A percentile compares a stretch with the other conserved stretches of the same genome.
Evolutionary conservation across 2,888 invertebrate genomes (phyloP).

Genomic region (Petrophora chlorosata): DNA sequence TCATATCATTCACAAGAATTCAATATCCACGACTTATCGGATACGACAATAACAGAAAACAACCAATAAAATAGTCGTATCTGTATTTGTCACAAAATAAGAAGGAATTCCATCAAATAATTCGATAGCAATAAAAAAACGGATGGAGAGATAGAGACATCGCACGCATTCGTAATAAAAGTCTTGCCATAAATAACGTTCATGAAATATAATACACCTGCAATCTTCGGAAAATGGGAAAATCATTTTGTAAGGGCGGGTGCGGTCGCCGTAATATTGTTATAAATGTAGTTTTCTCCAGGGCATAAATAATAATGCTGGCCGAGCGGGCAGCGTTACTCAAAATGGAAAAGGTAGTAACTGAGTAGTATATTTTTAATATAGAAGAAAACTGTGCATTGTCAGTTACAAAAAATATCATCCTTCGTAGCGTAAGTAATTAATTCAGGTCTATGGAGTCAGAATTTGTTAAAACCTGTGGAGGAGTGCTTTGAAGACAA

Average conservation of each 20-base stretch:
- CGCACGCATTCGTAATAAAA: slow-evolving; percentile 84
- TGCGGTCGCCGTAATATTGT: slow-evolving; percentile 82
- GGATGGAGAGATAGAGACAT: slow-evolving; percentile 83
- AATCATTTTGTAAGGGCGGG: slow-evolving; percentile 82
- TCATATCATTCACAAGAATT: slow-evolving; percentile 51
- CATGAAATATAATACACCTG: slow-evolving; percentile 84
- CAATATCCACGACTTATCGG: slow-evolving; percentile 54
- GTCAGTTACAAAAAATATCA: too few species aligned
- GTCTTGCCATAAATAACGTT: slow-evolving; percentile 82
- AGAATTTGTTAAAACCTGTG: too few species aligned
- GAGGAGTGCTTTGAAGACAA: too few species aligned
- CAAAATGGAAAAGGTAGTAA: slow-evolving; percentile 29
- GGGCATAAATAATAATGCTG: slow-evolving; percentile 82
- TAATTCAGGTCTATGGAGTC: too few species aligned
- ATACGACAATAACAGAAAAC: slow-evolving; percentile 60
- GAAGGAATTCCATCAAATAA: slow-evolving; percentile 79
- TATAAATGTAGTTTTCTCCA: slow-evolving; percentile 81
- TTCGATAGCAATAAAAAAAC: slow-evolving; percentile 77
- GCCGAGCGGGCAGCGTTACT: slow-evolving; percentile 48
- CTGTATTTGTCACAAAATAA: slow-evolving; percentile 72
- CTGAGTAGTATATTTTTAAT: slow-evolving; percentile 4
- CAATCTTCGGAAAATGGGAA: slow-evolving; percentile 83
- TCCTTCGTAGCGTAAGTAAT: too few species aligned
- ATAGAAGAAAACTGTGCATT: too few species aligned
- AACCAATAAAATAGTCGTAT: slow-evolving; percentile 62